A percentile compares a stretch with the other conserved stretches of the same genome.
Conservation (phyloP, 2,797 vertebrate species). For the Argyrosomus regius region DNA sequence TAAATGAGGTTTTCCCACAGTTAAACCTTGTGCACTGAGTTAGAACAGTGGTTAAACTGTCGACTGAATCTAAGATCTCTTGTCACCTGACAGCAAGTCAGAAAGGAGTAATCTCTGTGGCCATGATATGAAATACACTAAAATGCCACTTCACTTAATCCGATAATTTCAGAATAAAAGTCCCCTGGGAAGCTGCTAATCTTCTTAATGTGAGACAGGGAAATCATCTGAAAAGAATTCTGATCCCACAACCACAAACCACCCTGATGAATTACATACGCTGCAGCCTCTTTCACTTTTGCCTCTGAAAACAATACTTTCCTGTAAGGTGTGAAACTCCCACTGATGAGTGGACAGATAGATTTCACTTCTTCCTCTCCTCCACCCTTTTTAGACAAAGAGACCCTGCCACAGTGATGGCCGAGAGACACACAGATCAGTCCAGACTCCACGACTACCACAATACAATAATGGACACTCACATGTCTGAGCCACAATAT, state of each 20-base stretch:
- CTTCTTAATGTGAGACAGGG: background rate
- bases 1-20: background rate
- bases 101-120: background rate
- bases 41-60: background rate
- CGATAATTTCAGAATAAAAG: slow-evolving; percentile 25
- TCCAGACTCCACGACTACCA: slow-evolving; percentile 30
- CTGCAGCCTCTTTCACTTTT: slow-evolving; percentile 16
- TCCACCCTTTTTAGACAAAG: slow-evolving; percentile 35
- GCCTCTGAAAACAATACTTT: slow-evolving; percentile 42
- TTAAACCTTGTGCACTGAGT: background rate
- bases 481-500: slow-evolving; percentile 63
- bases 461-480: slow-evolving; percentile 56
- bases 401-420: slow-evolving; percentile 20
- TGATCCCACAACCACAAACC: slow-evolving; percentile 1
- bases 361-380: slow-evolving; percentile 53
- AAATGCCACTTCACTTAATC: background rate
- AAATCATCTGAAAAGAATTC: slow-evolving; percentile 15
- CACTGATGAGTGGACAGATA: slow-evolving; percentile 41
- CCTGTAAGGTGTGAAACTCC: slow-evolving; percentile 37
- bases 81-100: background rate
- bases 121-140: background rate
- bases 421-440: slow-evolving; percentile 22
- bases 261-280: slow-evolving; percentile 27
- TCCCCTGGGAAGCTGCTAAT: slow-evolving; percentile 9
- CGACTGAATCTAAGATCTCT: background rate